Evolutionary conservation across 2,113 vertebrate genomes (phyloP).

Genomic region (Marmota flaviventris): DNA sequence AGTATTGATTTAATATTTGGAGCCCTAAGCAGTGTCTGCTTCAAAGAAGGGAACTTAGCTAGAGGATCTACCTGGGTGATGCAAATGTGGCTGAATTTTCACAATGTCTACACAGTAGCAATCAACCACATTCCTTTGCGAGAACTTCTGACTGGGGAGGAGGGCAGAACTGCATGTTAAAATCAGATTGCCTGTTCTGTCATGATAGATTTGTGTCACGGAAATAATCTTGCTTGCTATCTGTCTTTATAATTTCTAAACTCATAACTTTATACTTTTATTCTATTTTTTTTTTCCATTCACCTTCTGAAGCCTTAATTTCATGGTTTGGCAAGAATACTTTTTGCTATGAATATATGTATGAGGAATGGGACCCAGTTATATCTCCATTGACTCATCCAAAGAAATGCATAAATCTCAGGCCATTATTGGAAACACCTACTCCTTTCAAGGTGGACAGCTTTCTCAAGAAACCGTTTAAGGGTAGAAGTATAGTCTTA

Average conservation of each 20-base stretch:
- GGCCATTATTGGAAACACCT: background rate
- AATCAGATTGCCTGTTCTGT: background rate
- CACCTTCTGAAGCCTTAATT: slow-evolving; percentile 33
- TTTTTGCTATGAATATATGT: slow-evolving; percentile 55
- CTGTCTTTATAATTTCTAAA: slow-evolving; percentile 50
- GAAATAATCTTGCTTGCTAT: slow-evolving; percentile 13
- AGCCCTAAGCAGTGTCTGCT: background rate
- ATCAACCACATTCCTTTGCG: slow-evolving; percentile 2
- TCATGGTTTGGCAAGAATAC: background rate
- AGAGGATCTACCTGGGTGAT: background rate
- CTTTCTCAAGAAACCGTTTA: slow-evolving; percentile 40
- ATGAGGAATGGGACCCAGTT: background rate
- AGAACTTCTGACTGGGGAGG: background rate
- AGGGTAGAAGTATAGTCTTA: background rate
- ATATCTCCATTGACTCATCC: slow-evolving; percentile 25
- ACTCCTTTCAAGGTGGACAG: background rate
- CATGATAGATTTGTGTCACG: slow-evolving; percentile 13
- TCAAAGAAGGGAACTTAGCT: background rate
- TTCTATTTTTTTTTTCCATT: slow-evolving; percentile 13
- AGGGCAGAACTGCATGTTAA: background rate
- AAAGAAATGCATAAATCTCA: slow-evolving; percentile 16
- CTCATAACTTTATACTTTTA: slow-evolving; percentile 44
- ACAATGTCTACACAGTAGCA: background rate
- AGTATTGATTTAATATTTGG: slow-evolving; percentile 53
- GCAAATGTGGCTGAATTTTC: background rate